Evolutionary conservation across 2,888 invertebrate species (phyloP), one percentile per base, ranked within the genome.

Genomic region (Polydrusus pterygomalis): DNA sequence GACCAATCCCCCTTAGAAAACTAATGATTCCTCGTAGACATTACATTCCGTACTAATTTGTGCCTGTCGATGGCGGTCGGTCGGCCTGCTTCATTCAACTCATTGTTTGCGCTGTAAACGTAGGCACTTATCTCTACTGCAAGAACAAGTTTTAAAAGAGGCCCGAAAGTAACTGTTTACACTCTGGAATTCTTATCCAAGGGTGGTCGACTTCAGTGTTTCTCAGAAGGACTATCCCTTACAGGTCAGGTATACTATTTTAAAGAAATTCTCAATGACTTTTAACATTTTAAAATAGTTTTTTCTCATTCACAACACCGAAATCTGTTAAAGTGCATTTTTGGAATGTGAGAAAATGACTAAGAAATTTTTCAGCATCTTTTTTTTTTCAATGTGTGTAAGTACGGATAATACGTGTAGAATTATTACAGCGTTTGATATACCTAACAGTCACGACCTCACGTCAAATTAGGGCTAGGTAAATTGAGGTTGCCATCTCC

Each of bases 211-310:
- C 65, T 70, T 75, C 54, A 75, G 75, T 70, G 62, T 38, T 75
- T 75, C 75, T 71, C 43, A 62, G 75, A 75, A 75, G 75, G 71
- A 71, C 75, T 71, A 75, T 71, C 75, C 75, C 75, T 75, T 70
- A 64, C 71, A 75, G 75, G 75, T 71, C 71, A 75, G 75, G 75
- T 71, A 71, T 62, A 75, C 67, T 47, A 54, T 71, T 71, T 71
- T 45, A 70, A 65, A 65, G 75, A 51, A 60, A 34, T 70, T 75
- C 75, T 75, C 75, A 75, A 75, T 75, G 75, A 75, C 75, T 75
- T 71, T 60, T 60, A 60, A 60, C 18, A 60, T 60, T 60, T 60
- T 18, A 15, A 34, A 56, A 9, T 15, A 56, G 56, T 56, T 34
- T 56, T 51, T 34, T 38, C 58, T 60, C 58, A 60, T 60, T 60